A percentile compares a stretch with the other conserved stretches of the same genome.
These are phyloP conservation scores for Lepidurus arcticus DNA, from an alignment of 1,140 invertebrate genomes.

Conservation along the genomic window DNA sequence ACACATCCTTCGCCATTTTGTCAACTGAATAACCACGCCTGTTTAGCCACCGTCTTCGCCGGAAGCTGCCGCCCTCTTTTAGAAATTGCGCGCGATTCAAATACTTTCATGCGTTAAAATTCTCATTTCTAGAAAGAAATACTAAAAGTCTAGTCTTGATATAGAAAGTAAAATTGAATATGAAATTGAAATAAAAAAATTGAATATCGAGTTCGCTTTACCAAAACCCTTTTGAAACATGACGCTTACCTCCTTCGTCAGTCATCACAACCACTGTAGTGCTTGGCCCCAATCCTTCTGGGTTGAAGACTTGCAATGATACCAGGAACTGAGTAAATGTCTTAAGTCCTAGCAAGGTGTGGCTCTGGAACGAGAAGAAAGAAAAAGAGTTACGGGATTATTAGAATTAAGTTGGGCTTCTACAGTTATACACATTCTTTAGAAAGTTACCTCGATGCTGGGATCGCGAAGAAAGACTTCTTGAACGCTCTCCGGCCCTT, in stretches of 20 bases:
- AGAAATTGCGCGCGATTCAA: background rate
- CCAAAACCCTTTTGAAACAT: constrained; percentile 11
- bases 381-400: background rate
- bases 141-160: too few species aligned
- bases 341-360: constrained; percentile 61
- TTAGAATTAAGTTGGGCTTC: too few species aligned
- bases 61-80: background rate
- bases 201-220: background rate
- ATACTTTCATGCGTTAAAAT: too few species aligned
- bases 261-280: constrained; percentile 68
- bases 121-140: too few species aligned
- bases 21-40: background rate
- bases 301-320: constrained; percentile 69
- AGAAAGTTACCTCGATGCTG: constrained; percentile 54
- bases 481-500: constrained; percentile 52
- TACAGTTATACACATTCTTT: background rate
- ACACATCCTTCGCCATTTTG: constrained; percentile 16
- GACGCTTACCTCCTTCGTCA: constrained; percentile 65
- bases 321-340: constrained; percentile 70
- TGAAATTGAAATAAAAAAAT: too few species aligned
- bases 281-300: constrained; percentile 62
- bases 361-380: constrained; percentile 53
- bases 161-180: too few species aligned
- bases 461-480: constrained; percentile 63
- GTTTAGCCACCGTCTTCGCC: background rate